Evolutionary conservation across 1,140 invertebrate genomes (phyloP).

Genomic region (Ips typographus): DNA sequence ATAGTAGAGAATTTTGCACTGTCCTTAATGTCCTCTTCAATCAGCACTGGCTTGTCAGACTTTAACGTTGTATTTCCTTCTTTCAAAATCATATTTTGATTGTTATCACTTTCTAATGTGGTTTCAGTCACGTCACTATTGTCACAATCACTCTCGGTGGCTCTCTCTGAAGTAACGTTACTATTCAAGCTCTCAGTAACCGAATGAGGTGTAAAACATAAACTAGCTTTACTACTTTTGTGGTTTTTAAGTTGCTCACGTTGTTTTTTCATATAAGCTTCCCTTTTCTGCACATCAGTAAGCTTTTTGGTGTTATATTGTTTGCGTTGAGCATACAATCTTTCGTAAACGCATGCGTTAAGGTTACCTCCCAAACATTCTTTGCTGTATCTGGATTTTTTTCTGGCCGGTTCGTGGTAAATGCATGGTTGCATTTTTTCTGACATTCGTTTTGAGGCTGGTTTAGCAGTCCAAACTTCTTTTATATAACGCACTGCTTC

Average conservation of each 20-base stretch:
- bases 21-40: too few relatives aligned
- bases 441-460: not conserved
- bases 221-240: too few relatives aligned
- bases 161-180: too few relatives aligned
- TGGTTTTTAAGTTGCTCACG: not conserved
- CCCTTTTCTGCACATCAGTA: conserved; percentile 9
- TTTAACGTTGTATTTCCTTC: too few relatives aligned
- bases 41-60: not conserved
- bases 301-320: conserved; percentile 16
- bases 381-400: conserved; percentile 7
- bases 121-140: too few relatives aligned
- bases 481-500: conserved; percentile 1
- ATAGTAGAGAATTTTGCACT: too few relatives aligned
- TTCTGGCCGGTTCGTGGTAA: not conserved
- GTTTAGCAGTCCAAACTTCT: not conserved
- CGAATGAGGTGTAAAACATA: too few relatives aligned
- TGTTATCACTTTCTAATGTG: too few relatives aligned
- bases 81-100: too few relatives aligned
- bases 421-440: not conserved
- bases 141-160: too few relatives aligned
- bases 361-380: not conserved
- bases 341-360: conserved; percentile 10
- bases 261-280: conserved; percentile 7
- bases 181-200: too few relatives aligned
- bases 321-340: conserved; percentile 15